Percentiles rank a stretch among this genome's conserved stretches.
phyloP scores from a whole-genome alignment of 2,797 vertebrate genomes.

The Coregonus sp. region DNA sequence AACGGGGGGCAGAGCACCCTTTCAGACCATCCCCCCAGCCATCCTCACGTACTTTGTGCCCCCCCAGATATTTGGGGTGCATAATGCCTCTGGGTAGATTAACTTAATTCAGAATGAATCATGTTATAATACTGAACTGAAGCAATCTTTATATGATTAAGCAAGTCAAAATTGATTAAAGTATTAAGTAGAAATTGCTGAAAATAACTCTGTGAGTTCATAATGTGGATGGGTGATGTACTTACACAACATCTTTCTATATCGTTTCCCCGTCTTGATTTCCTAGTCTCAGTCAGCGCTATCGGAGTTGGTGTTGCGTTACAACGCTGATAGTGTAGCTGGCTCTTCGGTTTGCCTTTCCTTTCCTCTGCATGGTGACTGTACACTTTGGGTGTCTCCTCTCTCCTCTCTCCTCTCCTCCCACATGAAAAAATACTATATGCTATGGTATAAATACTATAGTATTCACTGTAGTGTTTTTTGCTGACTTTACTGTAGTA shows the following conservation, averaged over 20 bases:
- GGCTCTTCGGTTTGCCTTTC: not conserved
- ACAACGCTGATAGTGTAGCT: slow-evolving; percentile 9
- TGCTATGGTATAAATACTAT: too few species aligned
- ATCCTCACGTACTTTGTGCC: too few species aligned
- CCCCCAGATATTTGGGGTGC: too few species aligned
- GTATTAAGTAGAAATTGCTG: not conserved
- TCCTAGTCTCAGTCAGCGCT: slow-evolving; percentile 38
- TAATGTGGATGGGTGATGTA: not conserved
- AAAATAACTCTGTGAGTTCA: too few species aligned
- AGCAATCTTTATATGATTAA: not conserved
- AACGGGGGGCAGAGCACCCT: too few species aligned
- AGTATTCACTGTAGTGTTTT: too few species aligned
- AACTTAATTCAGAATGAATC: not conserved
- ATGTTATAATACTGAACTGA: not conserved
- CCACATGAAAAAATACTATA: too few species aligned
- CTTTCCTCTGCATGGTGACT: slow-evolving; percentile 40
- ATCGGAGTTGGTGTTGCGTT: slow-evolving; percentile 52
- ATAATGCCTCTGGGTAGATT: too few species aligned
- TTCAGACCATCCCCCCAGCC: too few species aligned
- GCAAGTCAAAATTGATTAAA: not conserved
- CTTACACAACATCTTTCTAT: not conserved
- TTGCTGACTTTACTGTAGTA: too few species aligned
- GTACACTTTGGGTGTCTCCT: slow-evolving; percentile 28
- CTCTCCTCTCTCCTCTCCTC: not conserved
- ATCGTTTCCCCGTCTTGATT: not conserved